These are phyloP conservation scores for Loriculus beryllinus DNA, from an alignment of 2,797 vertebrate species.

Conservation along the genomic window DNA sequence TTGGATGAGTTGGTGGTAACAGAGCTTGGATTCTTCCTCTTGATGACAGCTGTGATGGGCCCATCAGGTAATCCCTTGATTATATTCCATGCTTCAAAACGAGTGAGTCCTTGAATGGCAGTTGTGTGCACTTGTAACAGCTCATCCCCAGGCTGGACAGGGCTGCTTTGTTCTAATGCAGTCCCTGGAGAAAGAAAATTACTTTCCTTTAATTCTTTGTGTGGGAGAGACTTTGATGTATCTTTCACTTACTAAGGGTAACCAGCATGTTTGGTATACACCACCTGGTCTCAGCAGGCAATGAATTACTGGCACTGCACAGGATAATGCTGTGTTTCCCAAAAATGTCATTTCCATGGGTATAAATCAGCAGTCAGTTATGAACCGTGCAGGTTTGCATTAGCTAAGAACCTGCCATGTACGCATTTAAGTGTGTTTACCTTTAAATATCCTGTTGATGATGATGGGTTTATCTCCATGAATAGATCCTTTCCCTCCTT, in stretches of 20 bases:
- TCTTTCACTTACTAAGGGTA: background rate
- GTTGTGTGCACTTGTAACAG: slow-evolving; percentile 82
- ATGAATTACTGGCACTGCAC: background rate
- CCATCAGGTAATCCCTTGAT: slow-evolving; percentile 90
- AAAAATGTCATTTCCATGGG: background rate
- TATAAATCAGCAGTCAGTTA: background rate
- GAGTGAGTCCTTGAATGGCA: slow-evolving; percentile 82
- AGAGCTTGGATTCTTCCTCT: slow-evolving; percentile 67
- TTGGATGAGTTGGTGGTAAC: slow-evolving; percentile 22
- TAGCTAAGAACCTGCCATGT: background rate
- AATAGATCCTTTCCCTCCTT: slow-evolving; percentile 92
- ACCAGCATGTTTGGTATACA: background rate
- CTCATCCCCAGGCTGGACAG: slow-evolving; percentile 86
- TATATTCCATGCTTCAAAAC: slow-evolving; percentile 91
- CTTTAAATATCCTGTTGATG: slow-evolving; percentile 88
- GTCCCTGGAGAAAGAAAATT: slow-evolving; percentile 68
- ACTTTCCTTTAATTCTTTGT: background rate
- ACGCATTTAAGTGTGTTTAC: slow-evolving; percentile 58
- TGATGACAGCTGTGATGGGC: slow-evolving; percentile 74
- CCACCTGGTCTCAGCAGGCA: background rate
- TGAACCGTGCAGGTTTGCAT: background rate
- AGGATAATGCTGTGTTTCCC: background rate
- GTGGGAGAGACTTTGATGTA: background rate
- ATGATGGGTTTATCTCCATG: slow-evolving; percentile 88
- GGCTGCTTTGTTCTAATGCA: slow-evolving; percentile 76